Evolutionary conservation across 2,797 vertebrate genomes (phyloP).

Genomic region (Myotis myotis): DNA sequence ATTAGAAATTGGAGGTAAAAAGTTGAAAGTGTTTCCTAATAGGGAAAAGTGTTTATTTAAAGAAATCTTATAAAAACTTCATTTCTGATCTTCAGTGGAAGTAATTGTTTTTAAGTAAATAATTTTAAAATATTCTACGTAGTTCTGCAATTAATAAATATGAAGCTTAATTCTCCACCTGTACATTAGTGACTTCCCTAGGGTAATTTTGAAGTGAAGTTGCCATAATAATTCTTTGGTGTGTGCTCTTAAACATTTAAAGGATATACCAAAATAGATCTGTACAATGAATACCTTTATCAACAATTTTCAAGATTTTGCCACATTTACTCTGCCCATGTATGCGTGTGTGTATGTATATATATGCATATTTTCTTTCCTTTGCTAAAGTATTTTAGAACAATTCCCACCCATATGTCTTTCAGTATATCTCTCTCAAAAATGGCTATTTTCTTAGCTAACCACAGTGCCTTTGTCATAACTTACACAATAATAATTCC

Average conservation of each 20-base stretch:
- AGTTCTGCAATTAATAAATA: not conserved
- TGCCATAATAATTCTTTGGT: not conserved
- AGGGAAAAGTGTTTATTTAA: not conserved
- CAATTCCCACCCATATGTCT: not conserved
- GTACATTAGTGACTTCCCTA: not conserved
- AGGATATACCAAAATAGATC: not conserved
- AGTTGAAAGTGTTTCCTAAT: not conserved
- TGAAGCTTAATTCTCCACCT: not conserved
- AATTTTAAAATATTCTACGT: slow-evolving; percentile 1
- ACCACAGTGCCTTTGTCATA: not conserved
- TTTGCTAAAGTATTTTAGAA: not conserved
- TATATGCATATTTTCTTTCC: not conserved
- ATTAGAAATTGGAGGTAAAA: slow-evolving; percentile 42
- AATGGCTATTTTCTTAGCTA: slow-evolving; percentile 23
- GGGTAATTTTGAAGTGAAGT: not conserved
- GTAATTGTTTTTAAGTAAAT: slow-evolving; percentile 17
- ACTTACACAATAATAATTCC: not conserved
- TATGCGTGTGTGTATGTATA: not conserved
- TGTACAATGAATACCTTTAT: not conserved
- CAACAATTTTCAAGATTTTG: not conserved
- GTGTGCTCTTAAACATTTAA: not conserved
- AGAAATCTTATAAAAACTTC: not conserved
- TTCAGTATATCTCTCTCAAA: not conserved
- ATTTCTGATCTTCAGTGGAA: slow-evolving; percentile 1
- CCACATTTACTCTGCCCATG: not conserved